Base-by-base conservation (phyloP, 2,113 vertebrate species). In the Syrmaticus mikado region DNA sequence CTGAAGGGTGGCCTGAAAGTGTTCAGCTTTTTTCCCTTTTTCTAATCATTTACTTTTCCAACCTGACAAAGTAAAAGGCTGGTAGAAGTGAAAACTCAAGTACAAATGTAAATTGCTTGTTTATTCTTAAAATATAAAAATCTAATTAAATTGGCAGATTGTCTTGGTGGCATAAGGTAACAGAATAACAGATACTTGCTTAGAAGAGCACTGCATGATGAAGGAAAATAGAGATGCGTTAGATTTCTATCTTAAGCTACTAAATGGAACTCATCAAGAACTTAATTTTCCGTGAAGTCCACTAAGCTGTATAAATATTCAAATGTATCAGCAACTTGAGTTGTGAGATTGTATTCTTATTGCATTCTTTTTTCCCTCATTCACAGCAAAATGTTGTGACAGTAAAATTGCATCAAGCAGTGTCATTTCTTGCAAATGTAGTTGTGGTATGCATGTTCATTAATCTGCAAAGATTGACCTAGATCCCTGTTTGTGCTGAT, bases 291-390 rank as follows among this genome's bases (percentile, higher is more conserved):
- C 15, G 64, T 74, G 28, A 40, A 34, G 13, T 81, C 75, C 5
- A 77, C 92, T 93, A 65, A 89, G 55, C 12, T 46, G 22, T 16
- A 81, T 80, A 85, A 94, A 80, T 82, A 85, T 81, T 94, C 24
- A 85, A 85, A 87, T 32, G 2, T 55, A 43, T 76, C 18, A 21
- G 38, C 34, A 81, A 60, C 85, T 21, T 14, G 55, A 92, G 16
- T 71, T 19, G 50, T 50, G 7, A 20, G 16, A 45, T 72, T 71
- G 34, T 1, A 17, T 8, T 57, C 18, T 13, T 13, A 62, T 8
- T 58, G 12, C 8, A 7, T 46, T 6, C 57, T 74, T 74, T 71
- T 0, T 64, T 82, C 74, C 18, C 45, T 11, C 11, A 41, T 87
- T 14, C 38, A 45, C 38, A 62, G 36, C 6, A 57, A 67, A 87